Evolutionary conservation across 2,888 invertebrate species (phyloP).

Genomic region (Epirrhoe tristata): DNA sequence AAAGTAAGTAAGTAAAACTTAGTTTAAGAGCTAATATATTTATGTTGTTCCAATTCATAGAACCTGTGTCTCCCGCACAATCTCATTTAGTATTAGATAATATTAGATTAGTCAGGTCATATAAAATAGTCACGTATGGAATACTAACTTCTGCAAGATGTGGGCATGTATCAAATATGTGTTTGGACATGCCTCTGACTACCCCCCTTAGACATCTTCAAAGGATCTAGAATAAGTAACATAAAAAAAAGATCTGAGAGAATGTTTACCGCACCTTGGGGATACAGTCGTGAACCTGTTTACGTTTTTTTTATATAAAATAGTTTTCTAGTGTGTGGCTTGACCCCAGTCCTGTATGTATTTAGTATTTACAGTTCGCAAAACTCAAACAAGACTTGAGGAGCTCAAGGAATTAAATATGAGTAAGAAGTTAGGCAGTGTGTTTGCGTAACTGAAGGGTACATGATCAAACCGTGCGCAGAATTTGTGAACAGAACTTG

Average conservation of each 20-base stretch:
- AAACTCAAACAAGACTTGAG: constrained; percentile 29
- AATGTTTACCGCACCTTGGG: too few relatives aligned
- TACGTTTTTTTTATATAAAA: too few relatives aligned
- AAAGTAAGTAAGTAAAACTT: not conserved
- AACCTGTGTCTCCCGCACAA: not conserved
- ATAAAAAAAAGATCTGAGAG: too few relatives aligned
- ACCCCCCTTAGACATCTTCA: too few relatives aligned
- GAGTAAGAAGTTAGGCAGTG: constrained; percentile 32
- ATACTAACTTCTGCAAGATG: too few relatives aligned
- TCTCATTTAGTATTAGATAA: not conserved
- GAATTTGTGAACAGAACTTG: constrained; percentile 23
- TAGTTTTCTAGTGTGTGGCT: constrained; percentile 5
- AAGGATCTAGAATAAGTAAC: too few relatives aligned
- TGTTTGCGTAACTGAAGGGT: constrained; percentile 26
- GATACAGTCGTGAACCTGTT: too few relatives aligned
- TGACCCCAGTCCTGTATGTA: constrained; percentile 8
- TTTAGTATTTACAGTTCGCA: constrained; percentile 25
- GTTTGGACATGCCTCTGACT: too few relatives aligned
- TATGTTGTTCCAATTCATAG: not conserved
- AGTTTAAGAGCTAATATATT: not conserved
- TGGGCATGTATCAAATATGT: too few relatives aligned
- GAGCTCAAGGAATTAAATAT: constrained; percentile 34
- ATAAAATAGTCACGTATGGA: not conserved
- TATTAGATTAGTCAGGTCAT: not conserved
- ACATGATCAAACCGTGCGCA: constrained; percentile 20